Evolutionary conservation across 1,140 invertebrate species (phyloP).

Genomic region (Drosophila sulfurigaster): DNA sequence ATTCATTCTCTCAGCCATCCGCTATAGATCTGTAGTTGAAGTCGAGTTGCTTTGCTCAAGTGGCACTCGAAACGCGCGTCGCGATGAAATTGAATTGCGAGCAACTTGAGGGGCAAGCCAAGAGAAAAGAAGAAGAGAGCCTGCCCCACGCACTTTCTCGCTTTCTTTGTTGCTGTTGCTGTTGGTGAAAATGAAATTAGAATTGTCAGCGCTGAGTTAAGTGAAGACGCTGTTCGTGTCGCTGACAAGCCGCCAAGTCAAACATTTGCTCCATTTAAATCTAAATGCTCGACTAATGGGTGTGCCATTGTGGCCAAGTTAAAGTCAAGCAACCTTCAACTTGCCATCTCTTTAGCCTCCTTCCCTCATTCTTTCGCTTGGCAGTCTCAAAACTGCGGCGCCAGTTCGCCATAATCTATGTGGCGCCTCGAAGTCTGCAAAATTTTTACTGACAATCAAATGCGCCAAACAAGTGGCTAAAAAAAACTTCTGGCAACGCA

Average conservation of each 20-base stretch:
- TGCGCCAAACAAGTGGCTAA: slow-evolving; percentile 45
- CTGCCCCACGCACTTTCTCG: neutral
- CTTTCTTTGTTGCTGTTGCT: slow-evolving; percentile 43
- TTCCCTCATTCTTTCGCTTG: neutral
- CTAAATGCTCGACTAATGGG: slow-evolving; percentile 60
- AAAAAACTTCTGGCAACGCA: slow-evolving; percentile 57
- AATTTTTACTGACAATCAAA: slow-evolving; percentile 81
- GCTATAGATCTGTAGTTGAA: slow-evolving; percentile 60
- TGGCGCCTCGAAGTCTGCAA: slow-evolving; percentile 76
- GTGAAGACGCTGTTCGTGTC: slow-evolving; percentile 57
- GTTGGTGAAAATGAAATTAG: slow-evolving; percentile 77
- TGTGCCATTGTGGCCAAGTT: slow-evolving; percentile 59
- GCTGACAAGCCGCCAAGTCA: slow-evolving; percentile 64
- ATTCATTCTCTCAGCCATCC: neutral
- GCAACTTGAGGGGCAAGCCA: slow-evolving; percentile 31
- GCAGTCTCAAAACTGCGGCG: slow-evolving; percentile 51
- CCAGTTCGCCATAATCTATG: slow-evolving; percentile 78
- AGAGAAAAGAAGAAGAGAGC: neutral
- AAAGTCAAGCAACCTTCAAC: slow-evolving; percentile 49
- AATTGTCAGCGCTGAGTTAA: slow-evolving; percentile 62
- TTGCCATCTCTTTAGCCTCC: slow-evolving; percentile 1
- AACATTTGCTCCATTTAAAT: slow-evolving; percentile 66
- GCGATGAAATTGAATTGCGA: slow-evolving; percentile 79
- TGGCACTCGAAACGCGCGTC: slow-evolving; percentile 59
- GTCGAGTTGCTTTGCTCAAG: slow-evolving; percentile 43